These are phyloP conservation scores for Esox lucius DNA, from an alignment of 2,797 vertebrate genomes.

Conservation along the genomic window DNA sequence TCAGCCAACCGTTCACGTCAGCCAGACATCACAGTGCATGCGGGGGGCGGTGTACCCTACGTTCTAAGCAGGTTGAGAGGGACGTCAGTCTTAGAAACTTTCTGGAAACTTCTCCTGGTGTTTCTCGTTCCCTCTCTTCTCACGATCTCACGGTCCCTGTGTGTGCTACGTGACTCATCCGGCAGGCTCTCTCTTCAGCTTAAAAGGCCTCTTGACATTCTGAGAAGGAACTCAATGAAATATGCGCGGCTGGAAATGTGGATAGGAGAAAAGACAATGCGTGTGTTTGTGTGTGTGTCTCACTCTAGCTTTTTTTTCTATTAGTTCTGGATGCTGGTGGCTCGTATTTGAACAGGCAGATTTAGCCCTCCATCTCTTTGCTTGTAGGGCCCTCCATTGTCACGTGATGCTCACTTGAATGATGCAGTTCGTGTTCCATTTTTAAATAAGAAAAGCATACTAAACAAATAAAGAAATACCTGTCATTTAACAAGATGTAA, in stretches of 20 bases:
- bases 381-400: not conserved
- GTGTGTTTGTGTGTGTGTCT: not conserved
- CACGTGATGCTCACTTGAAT: too few relatives aligned
- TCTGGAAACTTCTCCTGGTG: not conserved
- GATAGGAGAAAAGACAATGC: not conserved
- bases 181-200: not conserved
- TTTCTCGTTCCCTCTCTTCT: not conserved
- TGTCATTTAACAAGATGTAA: too few relatives aligned
- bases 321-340: not conserved
- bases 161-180: not conserved
- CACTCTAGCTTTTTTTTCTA: not conserved
- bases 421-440: too few relatives aligned
- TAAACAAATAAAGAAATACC: too few relatives aligned
- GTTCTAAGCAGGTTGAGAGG: not conserved
- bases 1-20: not conserved
- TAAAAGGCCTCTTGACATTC: constrained; percentile 1
- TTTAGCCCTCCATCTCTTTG: not conserved
- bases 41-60: not conserved
- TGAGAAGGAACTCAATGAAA: not conserved
- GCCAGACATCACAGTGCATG: not conserved
- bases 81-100: not conserved
- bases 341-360: not conserved
- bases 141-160: not conserved
- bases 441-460: too few relatives aligned
- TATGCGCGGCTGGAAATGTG: not conserved